A percentile compares a stretch with the other conserved stretches of the same genome.
phyloP scores from a whole-genome alignment of 2,888 invertebrate genomes.

The Synanthedon vespiformis region DNA sequence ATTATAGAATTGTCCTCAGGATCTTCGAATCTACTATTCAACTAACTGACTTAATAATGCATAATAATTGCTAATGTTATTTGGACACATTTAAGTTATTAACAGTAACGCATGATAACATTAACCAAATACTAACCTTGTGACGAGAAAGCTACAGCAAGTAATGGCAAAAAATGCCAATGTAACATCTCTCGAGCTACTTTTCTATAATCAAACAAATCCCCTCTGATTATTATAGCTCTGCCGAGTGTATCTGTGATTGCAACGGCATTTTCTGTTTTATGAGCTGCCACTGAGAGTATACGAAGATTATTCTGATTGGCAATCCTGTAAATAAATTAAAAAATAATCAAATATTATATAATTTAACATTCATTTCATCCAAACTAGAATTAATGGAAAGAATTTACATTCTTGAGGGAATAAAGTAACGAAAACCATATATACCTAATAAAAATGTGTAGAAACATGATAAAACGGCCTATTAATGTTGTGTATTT shows the following conservation, averaged over 20 bases:
- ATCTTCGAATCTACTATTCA: no score
- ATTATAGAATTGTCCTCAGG: no score
- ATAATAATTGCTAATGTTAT: no score
- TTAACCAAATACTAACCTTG: constrained; percentile 29
- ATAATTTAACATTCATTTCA: neutral
- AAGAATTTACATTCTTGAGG: no score
- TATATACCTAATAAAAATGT: no score
- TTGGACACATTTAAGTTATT: no score
- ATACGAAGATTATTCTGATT: constrained; percentile 40
- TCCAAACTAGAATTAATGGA: no score
- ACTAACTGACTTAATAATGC: no score
- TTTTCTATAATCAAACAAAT: constrained; percentile 32
- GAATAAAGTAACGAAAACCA: no score
- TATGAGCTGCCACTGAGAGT: constrained; percentile 45
- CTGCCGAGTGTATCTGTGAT: constrained; percentile 53
- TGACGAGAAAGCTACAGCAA: constrained; percentile 45
- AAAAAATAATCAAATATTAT: neutral
- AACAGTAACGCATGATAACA: neutral
- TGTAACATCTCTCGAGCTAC: constrained; percentile 47
- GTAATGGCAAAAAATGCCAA: constrained; percentile 57
- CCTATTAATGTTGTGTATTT: no score
- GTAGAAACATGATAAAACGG: no score
- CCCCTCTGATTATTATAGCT: constrained; percentile 38
- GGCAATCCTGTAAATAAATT: constrained; percentile 26
- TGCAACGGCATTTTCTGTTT: constrained; percentile 35